phyloP scores from a whole-genome alignment of 2,797 vertebrate species.

The Prionace glauca region DNA sequence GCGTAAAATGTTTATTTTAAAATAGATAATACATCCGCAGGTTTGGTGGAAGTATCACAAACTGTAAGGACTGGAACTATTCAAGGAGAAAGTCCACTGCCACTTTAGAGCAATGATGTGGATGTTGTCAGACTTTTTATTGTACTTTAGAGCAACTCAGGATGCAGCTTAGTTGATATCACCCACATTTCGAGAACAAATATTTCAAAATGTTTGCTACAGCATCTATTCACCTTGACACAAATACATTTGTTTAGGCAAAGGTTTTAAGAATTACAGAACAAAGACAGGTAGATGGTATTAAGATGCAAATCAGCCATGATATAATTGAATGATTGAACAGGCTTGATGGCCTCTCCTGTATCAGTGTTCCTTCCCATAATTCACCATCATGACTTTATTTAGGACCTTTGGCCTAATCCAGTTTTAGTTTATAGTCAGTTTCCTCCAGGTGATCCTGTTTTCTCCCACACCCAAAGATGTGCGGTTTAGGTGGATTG shows the following conservation, averaged over 20 bases:
- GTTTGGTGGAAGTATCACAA: not conserved
- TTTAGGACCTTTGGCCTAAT: not conserved
- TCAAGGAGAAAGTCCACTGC: not conserved
- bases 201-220: not conserved
- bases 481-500: too few species aligned
- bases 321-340: not conserved
- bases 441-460: too few species aligned
- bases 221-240: not conserved
- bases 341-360: not conserved
- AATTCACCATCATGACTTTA: not conserved
- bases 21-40: not conserved
- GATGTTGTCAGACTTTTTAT: too few species aligned
- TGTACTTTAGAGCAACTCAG: not conserved
- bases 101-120: not conserved
- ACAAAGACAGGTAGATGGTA: not conserved
- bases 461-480: too few species aligned
- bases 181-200: not conserved
- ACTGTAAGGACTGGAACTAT: not conserved
- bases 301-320: not conserved
- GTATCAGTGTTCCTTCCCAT: not conserved
- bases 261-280: not conserved
- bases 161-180: not conserved
- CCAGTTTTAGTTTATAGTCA: not conserved
- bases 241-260: not conserved
- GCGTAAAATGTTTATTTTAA: not conserved